Evolutionary conservation across 2,797 vertebrate species (phyloP).

Genomic region (Schizopygopsis malacanthus): DNA sequence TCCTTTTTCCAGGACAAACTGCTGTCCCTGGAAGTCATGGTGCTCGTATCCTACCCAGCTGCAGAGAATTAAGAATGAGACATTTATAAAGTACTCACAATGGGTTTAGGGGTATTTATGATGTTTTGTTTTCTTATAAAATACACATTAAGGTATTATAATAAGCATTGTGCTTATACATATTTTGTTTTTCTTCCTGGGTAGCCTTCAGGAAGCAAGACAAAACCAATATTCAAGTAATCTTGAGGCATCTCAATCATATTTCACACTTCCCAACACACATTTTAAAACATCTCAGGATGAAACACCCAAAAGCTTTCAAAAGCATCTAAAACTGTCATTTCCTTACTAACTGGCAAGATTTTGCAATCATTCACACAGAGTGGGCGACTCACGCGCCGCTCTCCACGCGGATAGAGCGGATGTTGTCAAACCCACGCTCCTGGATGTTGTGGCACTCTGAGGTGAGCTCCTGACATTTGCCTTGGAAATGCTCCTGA

Average conservation of each 20-base stretch:
- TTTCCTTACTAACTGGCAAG: slow-evolving; percentile 12
- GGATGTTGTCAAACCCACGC: slow-evolving; percentile 77
- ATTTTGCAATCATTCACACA: slow-evolving; percentile 56
- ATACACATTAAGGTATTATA: not conserved
- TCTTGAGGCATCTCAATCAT: not conserved
- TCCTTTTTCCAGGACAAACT: slow-evolving; percentile 74
- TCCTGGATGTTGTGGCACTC: slow-evolving; percentile 77
- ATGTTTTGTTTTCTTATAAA: not conserved
- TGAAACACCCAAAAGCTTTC: not conserved
- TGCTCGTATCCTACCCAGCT: slow-evolving; percentile 76
- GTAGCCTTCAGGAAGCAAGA: not conserved
- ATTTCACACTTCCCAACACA: not conserved
- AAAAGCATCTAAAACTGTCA: not conserved
- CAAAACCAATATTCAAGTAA: not conserved
- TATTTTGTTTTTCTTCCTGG: not conserved
- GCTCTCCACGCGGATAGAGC: slow-evolving; percentile 75
- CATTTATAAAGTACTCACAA: not conserved
- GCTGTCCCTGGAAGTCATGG: slow-evolving; percentile 75
- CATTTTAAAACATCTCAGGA: not conserved
- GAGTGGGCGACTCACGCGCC: slow-evolving; percentile 76
- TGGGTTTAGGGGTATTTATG: not conserved
- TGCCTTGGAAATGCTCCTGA: slow-evolving; percentile 76
- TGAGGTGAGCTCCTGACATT: slow-evolving; percentile 71
- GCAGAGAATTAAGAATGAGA: slow-evolving; percentile 39
- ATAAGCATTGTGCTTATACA: not conserved